phyloP scores from a whole-genome alignment of 1,140 invertebrate genomes.

The Nebria ingens region DNA sequence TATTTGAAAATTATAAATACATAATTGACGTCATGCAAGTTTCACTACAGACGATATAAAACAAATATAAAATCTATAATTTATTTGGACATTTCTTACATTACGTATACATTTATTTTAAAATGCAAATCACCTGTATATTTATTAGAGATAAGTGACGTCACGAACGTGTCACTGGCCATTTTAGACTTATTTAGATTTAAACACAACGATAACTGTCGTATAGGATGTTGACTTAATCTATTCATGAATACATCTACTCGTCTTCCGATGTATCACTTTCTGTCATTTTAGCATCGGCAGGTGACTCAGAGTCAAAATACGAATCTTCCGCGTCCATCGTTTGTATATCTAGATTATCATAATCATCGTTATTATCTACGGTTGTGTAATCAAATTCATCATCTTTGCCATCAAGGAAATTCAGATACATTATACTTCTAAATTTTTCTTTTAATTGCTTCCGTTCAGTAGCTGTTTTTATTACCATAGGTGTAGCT shows the following conservation, averaged over 20 bases:
- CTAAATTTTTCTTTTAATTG: constrained; percentile 75
- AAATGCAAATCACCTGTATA: too few relatives aligned
- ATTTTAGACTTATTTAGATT: too few relatives aligned
- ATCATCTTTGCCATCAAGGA: constrained; percentile 70
- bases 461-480: constrained; percentile 46
- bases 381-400: constrained; percentile 74
- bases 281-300: constrained; percentile 36
- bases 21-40: too few relatives aligned
- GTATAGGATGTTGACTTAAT: constrained; percentile 39
- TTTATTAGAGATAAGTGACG: too few relatives aligned
- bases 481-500: constrained; percentile 27
- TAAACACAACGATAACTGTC: constrained; percentile 26
- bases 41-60: too few relatives aligned
- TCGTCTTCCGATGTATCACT: constrained; percentile 49
- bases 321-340: constrained; percentile 82
- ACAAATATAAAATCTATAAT: too few relatives aligned
- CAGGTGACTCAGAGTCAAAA: constrained; percentile 69
- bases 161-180: too few relatives aligned
- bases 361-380: constrained; percentile 68
- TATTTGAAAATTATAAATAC: too few relatives aligned
- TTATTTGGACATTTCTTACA: too few relatives aligned
- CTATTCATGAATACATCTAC: constrained; percentile 62
- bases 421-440: constrained; percentile 77
- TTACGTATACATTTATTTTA: too few relatives aligned
- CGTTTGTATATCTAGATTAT: constrained; percentile 55